Conservation (phyloP, 2,113 vertebrate genomes). For the Odontesthes bonariensis region DNA sequence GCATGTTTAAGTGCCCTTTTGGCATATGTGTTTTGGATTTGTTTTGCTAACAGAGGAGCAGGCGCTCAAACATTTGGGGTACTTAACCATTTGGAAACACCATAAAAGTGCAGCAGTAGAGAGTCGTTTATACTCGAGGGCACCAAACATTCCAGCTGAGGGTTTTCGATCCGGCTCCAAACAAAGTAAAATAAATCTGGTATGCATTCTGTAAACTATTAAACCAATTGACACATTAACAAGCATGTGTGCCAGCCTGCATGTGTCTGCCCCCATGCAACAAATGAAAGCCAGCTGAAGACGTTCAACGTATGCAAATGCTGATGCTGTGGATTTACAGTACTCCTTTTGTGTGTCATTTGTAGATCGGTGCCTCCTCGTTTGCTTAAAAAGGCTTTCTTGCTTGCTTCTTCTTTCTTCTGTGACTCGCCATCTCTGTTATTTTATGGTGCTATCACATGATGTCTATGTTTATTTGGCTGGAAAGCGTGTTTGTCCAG, state of each 20-base stretch:
- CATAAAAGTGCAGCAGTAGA: conserved; percentile 54
- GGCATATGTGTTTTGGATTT: conserved; percentile 44
- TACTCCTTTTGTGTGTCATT: background rate
- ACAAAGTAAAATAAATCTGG: conserved; percentile 60
- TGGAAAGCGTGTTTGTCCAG: conserved; percentile 31
- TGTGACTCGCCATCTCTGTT: background rate
- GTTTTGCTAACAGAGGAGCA: conserved; percentile 42
- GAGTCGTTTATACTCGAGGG: conserved; percentile 27
- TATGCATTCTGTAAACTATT: conserved; percentile 76
- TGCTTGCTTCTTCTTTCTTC: conserved; percentile 3
- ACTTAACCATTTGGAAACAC: conserved; percentile 61
- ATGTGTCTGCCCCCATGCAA: conserved; percentile 25
- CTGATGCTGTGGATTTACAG: background rate
- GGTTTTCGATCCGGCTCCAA: conserved; percentile 36
- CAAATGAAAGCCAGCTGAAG: conserved; percentile 72
- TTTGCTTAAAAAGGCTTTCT: background rate
- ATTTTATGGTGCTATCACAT: conserved; percentile 46
- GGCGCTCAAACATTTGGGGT: conserved; percentile 44
- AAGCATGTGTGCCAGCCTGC: conserved; percentile 66
- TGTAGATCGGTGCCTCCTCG: background rate
- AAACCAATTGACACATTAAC: conserved; percentile 76
- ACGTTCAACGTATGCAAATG: conserved; percentile 2
- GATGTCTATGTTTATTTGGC: conserved; percentile 61
- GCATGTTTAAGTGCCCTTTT: conserved; percentile 30
- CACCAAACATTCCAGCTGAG: conserved; percentile 46